Percentiles rank a stretch among this genome's conserved stretches.
Evolutionary conservation across 92 coral and sea anemone species (phyloP).

Genomic region (Umimayanthus chanpuru): DNA sequence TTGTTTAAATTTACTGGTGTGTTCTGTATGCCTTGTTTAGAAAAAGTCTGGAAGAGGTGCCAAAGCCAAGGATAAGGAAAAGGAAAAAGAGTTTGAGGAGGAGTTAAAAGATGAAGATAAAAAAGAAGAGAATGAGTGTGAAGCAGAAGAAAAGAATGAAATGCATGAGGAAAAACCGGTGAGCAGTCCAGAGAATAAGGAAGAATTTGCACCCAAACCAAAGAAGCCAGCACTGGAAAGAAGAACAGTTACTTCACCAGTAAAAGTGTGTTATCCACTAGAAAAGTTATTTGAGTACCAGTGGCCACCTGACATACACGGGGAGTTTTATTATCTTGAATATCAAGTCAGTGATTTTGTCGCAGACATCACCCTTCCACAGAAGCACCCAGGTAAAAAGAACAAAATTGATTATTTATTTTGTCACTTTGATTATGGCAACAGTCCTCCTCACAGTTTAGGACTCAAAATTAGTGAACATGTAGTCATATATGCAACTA

Average conservation of each 20-base stretch:
- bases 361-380: slow-evolving; percentile 58
- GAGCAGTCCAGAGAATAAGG: slow-evolving; percentile 41
- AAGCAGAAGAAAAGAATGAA: slow-evolving; percentile 34
- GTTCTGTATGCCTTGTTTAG: neutral
- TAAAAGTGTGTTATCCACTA: slow-evolving; percentile 49
- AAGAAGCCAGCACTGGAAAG: slow-evolving; percentile 46
- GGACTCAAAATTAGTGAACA: too few relatives aligned
- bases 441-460: too few relatives aligned
- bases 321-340: slow-evolving; percentile 77
- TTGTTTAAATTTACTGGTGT: too few relatives aligned
- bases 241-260: slow-evolving; percentile 46
- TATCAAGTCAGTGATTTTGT: slow-evolving; percentile 85
- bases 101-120: slow-evolving; percentile 46
- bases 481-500: too few relatives aligned
- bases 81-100: slow-evolving; percentile 46
- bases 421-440: too few relatives aligned
- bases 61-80: slow-evolving; percentile 44
- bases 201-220: slow-evolving; percentile 45
- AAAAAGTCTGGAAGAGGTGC: slow-evolving; percentile 35
- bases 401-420: neutral
- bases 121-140: slow-evolving; percentile 52
- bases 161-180: slow-evolving; percentile 36
- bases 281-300: slow-evolving; percentile 81
- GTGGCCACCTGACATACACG: slow-evolving; percentile 94
- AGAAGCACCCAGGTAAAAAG: slow-evolving; percentile 67